Conservation (phyloP, 2,797 vertebrate genomes). For the Rallus crepitans region DNA sequence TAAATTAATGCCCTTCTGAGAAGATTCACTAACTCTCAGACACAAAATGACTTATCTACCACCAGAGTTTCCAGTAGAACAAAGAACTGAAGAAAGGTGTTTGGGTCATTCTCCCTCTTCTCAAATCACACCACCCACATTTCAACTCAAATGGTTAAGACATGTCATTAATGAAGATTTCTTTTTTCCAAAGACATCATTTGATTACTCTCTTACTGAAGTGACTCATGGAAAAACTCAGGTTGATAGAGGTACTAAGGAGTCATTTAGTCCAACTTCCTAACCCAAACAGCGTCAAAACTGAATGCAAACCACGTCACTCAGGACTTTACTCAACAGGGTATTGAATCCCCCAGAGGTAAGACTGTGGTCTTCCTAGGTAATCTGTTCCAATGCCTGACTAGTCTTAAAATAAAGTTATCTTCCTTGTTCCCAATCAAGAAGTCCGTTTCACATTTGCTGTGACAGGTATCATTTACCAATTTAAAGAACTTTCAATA, state of each 20-base stretch:
- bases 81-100: not conserved
- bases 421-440: not conserved
- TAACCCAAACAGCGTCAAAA: not conserved
- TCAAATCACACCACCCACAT: not conserved
- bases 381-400: not conserved
- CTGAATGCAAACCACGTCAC: not conserved
- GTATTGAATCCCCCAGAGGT: not conserved
- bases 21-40: not conserved
- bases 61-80: not conserved
- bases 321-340: not conserved
- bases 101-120: not conserved
- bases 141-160: not conserved
- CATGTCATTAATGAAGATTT: not conserved
- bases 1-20: not conserved
- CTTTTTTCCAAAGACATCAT: not conserved
- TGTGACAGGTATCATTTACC: not conserved
- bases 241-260: not conserved
- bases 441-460: not conserved
- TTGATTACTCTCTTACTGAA: not conserved
- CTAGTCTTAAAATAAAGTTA: not conserved
- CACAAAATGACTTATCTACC: not conserved
- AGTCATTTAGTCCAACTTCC: not conserved
- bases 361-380: not conserved
- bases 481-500: not conserved
- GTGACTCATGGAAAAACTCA: not conserved